Percentiles rank a stretch among this genome's conserved stretches.
These are phyloP conservation scores for Otus sunia DNA, from an alignment of 2,113 vertebrate species.

Conservation along the genomic window DNA sequence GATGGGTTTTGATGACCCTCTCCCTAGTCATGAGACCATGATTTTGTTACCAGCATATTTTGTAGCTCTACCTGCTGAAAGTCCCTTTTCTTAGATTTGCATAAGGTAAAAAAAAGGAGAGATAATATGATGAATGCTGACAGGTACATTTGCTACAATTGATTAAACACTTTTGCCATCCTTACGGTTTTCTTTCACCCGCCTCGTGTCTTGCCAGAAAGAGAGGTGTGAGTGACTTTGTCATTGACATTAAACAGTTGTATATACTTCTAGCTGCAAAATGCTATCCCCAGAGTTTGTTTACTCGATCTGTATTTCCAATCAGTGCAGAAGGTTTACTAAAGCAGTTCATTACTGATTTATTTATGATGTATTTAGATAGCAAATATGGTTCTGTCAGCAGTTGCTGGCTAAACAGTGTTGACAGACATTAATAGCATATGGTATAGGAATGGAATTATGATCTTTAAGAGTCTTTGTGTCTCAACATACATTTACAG, in stretches of 20 bases:
- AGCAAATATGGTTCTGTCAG: constrained; percentile 85
- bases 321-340: constrained; percentile 80
- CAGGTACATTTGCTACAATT: constrained; percentile 63
- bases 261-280: constrained; percentile 72
- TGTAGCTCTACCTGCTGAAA: background rate
- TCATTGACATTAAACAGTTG: constrained; percentile 79
- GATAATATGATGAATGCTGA: constrained; percentile 56
- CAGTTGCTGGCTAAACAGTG: constrained; percentile 83
- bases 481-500: constrained; percentile 63
- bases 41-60: background rate
- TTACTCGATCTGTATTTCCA: constrained; percentile 82
- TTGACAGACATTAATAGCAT: constrained; percentile 88
- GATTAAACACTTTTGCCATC: constrained; percentile 68
- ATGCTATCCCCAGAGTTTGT: constrained; percentile 73
- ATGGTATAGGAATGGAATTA: constrained; percentile 80
- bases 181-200: constrained; percentile 37
- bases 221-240: constrained; percentile 78
- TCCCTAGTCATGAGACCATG: background rate
- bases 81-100: constrained; percentile 4
- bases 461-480: constrained; percentile 76
- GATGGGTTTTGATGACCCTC: background rate
- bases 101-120: background rate
- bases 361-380: constrained; percentile 88
- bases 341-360: constrained; percentile 85
- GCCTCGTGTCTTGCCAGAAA: constrained; percentile 50